Evolutionary conservation across 2,888 invertebrate species (phyloP).

Genomic region (Mythimna albipuncta): DNA sequence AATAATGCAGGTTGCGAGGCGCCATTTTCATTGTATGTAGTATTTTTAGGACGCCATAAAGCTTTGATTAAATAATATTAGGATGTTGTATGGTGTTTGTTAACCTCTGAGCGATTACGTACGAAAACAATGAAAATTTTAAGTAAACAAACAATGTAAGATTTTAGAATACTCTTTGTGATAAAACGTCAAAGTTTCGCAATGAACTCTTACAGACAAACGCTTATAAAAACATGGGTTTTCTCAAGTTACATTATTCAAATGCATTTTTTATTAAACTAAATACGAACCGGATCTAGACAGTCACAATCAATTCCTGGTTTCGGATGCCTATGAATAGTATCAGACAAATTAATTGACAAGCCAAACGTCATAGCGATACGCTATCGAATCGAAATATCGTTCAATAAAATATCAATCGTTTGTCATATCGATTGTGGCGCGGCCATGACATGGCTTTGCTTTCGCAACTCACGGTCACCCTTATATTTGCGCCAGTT

Average conservation of each 20-base stretch:
- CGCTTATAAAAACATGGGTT: background rate
- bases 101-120: constrained; percentile 16
- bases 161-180: background rate
- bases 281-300: constrained; percentile 34
- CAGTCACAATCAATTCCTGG: constrained; percentile 22
- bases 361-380: constrained; percentile 39
- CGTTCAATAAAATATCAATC: constrained; percentile 55
- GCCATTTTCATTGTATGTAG: constrained; percentile 54
- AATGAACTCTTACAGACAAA: background rate
- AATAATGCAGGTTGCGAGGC: constrained; percentile 62
- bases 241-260: background rate
- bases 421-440: constrained; percentile 67
- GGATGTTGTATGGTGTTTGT: constrained; percentile 33
- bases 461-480: constrained; percentile 83
- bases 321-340: constrained; percentile 23
- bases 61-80: constrained; percentile 47
- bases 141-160: constrained; percentile 30
- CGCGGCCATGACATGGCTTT: constrained; percentile 82
- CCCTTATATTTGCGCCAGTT: constrained; percentile 72
- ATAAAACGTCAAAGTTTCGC: constrained; percentile 3
- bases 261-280: constrained; percentile 2
- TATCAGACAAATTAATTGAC: constrained; percentile 41
- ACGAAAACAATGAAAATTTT: constrained; percentile 24
- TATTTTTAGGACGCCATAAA: constrained; percentile 40
- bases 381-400: constrained; percentile 60